A percentile compares a stretch with the other conserved stretches of the same genome.
Conservation (phyloP, 2,888 invertebrate genomes). For the Atrina japonica region DNA sequence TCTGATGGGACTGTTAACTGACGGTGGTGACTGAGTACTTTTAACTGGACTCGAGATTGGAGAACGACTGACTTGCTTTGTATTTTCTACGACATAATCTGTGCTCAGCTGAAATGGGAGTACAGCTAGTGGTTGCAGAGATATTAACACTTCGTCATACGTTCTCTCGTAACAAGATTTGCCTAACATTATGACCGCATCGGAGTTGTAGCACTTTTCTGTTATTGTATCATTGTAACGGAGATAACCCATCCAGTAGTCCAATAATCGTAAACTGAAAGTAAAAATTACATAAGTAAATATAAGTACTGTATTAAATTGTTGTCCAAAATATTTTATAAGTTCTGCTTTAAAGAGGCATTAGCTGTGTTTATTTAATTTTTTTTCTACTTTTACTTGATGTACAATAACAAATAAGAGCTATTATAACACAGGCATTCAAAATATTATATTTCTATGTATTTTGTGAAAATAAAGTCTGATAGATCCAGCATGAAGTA, state of each 20-base stretch:
- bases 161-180: constrained; percentile 84
- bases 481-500: too few relatives aligned
- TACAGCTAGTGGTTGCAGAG: constrained; percentile 89
- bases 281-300: too few relatives aligned
- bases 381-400: too few relatives aligned
- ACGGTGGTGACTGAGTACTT: constrained; percentile 3
- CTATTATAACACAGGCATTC: too few relatives aligned
- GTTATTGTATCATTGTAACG: constrained; percentile 91
- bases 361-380: too few relatives aligned
- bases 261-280: constrained; percentile 90
- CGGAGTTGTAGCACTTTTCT: constrained; percentile 89
- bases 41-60: constrained; percentile 30
- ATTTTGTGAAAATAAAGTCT: too few relatives aligned
- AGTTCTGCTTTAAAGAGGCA: too few relatives aligned
- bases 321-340: too few relatives aligned
- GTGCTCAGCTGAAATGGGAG: constrained; percentile 90
- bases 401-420: too few relatives aligned
- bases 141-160: constrained; percentile 88
- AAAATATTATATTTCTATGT: too few relatives aligned
- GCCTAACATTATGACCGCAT: constrained; percentile 87
- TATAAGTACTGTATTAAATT: too few relatives aligned
- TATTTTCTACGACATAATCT: constrained; percentile 43
- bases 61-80: constrained; percentile 24
- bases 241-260: constrained; percentile 94
- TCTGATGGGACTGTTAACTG: constrained; percentile 24